A percentile compares a stretch with the other conserved stretches of the same genome.
These are phyloP conservation scores for Oxyura jamaicensis DNA, from an alignment of 2,113 vertebrate species.

Conservation along the genomic window DNA sequence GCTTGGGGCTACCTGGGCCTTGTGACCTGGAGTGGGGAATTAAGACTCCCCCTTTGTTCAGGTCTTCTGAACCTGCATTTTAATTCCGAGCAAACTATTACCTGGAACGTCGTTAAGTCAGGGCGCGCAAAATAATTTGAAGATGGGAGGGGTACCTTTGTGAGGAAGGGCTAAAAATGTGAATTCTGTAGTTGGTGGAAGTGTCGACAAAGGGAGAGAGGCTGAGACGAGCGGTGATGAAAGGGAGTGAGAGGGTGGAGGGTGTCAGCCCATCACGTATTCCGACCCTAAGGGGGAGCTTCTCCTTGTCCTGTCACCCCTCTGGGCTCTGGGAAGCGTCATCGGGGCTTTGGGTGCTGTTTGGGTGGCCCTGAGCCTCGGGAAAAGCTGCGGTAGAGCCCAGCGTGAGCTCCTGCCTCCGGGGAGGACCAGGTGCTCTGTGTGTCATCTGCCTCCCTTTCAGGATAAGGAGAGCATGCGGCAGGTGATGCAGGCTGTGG, in stretches of 20 bases:
- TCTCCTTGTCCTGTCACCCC: background rate
- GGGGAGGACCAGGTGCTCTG: background rate
- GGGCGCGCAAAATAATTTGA: background rate
- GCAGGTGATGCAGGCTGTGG: conserved; percentile 88
- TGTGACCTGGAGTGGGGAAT: background rate
- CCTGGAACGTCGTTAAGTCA: background rate
- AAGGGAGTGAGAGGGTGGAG: background rate
- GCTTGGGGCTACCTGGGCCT: background rate
- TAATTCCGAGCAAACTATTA: background rate
- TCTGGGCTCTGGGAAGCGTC: background rate
- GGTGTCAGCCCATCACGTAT: background rate
- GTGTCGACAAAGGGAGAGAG: background rate
- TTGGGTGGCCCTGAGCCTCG: background rate
- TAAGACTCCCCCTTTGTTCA: background rate
- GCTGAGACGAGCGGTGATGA: background rate
- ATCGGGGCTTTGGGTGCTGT: rapidly evolving
- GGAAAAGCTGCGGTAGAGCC: rapidly evolving
- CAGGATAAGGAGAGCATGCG: conserved; percentile 94
- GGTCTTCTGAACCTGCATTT: background rate
- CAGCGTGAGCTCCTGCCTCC: rapidly evolving
- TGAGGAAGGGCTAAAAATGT: background rate
- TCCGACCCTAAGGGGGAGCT: background rate
- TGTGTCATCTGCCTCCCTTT: background rate
- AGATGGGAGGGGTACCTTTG: background rate
- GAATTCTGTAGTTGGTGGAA: background rate